A percentile compares a stretch with the other conserved stretches of the same genome.
phyloP scores from a whole-genome alignment of 92 coral and sea anemone species.

The Epizoanthus rinbou region DNA sequence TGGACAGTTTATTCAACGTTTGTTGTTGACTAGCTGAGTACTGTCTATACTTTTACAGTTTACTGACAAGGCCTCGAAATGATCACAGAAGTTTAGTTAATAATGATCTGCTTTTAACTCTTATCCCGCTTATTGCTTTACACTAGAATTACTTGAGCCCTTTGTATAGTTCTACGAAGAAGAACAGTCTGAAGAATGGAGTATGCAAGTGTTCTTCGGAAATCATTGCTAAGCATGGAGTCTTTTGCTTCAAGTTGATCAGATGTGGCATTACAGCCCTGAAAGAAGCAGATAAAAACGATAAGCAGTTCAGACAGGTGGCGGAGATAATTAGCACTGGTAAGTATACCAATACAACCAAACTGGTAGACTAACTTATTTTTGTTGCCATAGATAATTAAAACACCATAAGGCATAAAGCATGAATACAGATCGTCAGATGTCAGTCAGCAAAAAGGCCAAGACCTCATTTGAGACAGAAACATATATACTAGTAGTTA shows the following conservation, averaged over 20 bases:
- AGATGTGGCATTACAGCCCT: slow-evolving; percentile 81
- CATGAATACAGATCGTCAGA: too few relatives aligned
- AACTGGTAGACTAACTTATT: neutral
- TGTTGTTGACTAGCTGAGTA: too few relatives aligned
- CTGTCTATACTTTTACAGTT: too few relatives aligned
- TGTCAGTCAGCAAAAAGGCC: too few relatives aligned
- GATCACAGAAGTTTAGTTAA: neutral
- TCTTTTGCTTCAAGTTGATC: slow-evolving; percentile 72
- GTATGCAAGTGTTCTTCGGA: slow-evolving; percentile 63
- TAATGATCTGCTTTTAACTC: too few relatives aligned
- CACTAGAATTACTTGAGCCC: slow-evolving; percentile 69
- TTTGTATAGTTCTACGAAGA: slow-evolving; percentile 53
- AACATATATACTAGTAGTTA: too few relatives aligned
- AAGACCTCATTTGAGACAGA: too few relatives aligned
- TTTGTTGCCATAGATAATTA: neutral
- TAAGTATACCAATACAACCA: slow-evolving; percentile 22
- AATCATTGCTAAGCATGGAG: slow-evolving; percentile 70
- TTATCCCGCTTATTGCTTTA: neutral
- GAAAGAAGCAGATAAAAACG: slow-evolving; percentile 59
- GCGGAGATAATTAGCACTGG: slow-evolving; percentile 68
- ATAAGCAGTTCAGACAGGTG: slow-evolving; percentile 49
- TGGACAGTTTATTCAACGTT: too few relatives aligned
- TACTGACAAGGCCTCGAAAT: neutral
- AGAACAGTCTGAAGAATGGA: slow-evolving; percentile 61
- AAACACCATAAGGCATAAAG: too few relatives aligned